A percentile compares a stretch with the other conserved stretches of the same genome.
These are phyloP conservation scores for Scarus forsteni DNA, from an alignment of 2,797 vertebrate species.

Conservation along the genomic window DNA sequence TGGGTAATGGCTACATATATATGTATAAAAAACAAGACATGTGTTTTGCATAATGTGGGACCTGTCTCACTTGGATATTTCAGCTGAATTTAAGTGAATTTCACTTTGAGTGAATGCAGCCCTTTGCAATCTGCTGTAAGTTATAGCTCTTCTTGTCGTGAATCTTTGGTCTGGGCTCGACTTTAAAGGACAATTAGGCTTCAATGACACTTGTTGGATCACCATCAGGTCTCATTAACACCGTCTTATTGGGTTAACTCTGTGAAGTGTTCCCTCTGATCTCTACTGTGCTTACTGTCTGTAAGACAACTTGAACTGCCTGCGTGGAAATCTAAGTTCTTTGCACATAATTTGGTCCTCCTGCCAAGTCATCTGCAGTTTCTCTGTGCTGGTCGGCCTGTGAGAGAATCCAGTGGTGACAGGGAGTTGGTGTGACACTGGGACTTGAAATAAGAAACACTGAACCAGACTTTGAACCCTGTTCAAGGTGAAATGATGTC, in stretches of 20 bases:
- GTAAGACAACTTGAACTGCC: slow-evolving; percentile 22
- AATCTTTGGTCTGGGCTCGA: neutral
- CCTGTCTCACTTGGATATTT: no score
- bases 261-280: slow-evolving; percentile 27
- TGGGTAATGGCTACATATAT: no score
- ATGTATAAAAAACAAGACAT: no score
- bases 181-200: slow-evolving; percentile 40
- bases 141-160: no score
- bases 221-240: slow-evolving; percentile 23
- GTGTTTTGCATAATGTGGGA: no score
- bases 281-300: slow-evolving; percentile 22
- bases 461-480: slow-evolving; percentile 47
- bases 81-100: no score
- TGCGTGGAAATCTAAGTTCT: slow-evolving; percentile 41
- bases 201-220: slow-evolving; percentile 29
- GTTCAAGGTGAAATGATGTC: slow-evolving; percentile 56
- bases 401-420: slow-evolving; percentile 37
- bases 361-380: slow-evolving; percentile 48
- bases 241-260: slow-evolving; percentile 34
- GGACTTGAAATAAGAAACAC: slow-evolving; percentile 37
- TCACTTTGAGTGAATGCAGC: no score
- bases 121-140: no score
- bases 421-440: slow-evolving; percentile 39
- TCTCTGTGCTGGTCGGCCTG: slow-evolving; percentile 17
- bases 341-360: slow-evolving; percentile 34